Percentiles rank a stretch among this genome's conserved stretches.
Evolutionary conservation across 2,113 vertebrate genomes (phyloP).

Genomic region (Ailurus styani): DNA sequence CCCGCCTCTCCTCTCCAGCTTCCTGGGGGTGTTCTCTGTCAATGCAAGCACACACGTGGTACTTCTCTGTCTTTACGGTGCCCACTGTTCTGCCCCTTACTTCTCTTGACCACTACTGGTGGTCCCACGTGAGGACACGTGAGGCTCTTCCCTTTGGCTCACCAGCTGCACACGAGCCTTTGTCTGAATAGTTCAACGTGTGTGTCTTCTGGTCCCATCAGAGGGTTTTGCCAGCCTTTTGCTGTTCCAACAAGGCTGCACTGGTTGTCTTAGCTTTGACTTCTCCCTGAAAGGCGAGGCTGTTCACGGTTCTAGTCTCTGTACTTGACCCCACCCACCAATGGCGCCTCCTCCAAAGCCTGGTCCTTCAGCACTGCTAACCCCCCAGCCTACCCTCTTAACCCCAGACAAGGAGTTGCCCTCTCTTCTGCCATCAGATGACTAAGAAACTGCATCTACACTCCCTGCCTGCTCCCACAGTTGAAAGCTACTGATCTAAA

Average conservation of each 20-base stretch:
- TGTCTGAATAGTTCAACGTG: accelerated
- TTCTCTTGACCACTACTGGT: not conserved
- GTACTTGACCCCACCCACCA: too few species aligned
- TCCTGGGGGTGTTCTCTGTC: accelerated
- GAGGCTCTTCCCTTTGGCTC: not conserved
- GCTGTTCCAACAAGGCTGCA: not conserved
- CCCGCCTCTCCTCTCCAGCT: not conserved
- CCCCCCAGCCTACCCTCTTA: too few species aligned
- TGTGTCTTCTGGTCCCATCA: accelerated
- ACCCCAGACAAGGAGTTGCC: not conserved
- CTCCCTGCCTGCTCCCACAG: not conserved
- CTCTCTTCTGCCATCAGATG: not conserved
- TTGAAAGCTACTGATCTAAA: not conserved
- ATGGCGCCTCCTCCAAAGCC: not conserved
- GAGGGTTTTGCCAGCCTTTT: not conserved
- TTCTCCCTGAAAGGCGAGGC: not conserved
- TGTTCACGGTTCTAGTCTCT: not conserved
- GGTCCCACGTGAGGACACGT: accelerated
- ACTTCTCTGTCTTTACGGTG: not conserved
- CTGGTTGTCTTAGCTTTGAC: not conserved
- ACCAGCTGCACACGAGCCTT: not conserved
- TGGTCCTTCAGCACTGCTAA: not conserved
- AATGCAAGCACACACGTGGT: accelerated
- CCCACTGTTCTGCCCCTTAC: not conserved
- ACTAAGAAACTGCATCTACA: not conserved